A percentile compares a stretch with the other conserved stretches of the same genome.
These are phyloP conservation scores for Knipowitschia caucasica DNA, from an alignment of 2,797 vertebrate species.

Conservation along the genomic window DNA sequence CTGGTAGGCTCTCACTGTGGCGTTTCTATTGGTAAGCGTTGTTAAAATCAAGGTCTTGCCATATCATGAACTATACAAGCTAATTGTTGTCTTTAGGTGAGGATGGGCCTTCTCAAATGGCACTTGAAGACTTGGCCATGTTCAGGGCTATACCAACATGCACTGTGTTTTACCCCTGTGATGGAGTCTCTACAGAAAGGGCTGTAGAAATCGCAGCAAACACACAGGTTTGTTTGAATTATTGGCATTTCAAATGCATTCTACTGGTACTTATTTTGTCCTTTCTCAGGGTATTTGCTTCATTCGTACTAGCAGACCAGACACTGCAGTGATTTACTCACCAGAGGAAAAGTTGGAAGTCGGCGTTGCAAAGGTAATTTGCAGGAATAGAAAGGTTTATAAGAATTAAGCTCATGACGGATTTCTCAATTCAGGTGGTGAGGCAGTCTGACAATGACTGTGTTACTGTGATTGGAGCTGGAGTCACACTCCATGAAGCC, in stretches of 20 bases:
- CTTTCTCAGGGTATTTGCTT: conserved; percentile 83
- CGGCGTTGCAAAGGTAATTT: conserved; percentile 81
- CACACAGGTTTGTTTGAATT: conserved; percentile 73
- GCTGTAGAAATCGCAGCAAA: conserved; percentile 83
- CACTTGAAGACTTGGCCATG: conserved; percentile 88
- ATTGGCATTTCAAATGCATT: neutral
- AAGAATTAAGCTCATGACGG: too few relatives aligned
- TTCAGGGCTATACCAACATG: conserved; percentile 85
- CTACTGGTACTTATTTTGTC: neutral
- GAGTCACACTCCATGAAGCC: conserved; percentile 85
- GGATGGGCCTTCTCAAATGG: conserved; percentile 88
- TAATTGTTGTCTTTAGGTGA: conserved; percentile 68
- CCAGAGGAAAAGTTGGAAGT: conserved; percentile 81
- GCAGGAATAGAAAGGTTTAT: neutral
- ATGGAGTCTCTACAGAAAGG: conserved; percentile 81
- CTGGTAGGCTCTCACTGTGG: conserved; percentile 89
- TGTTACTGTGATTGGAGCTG: conserved; percentile 84
- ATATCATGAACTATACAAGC: neutral
- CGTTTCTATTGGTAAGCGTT: conserved; percentile 80
- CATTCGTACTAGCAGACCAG: conserved; percentile 84
- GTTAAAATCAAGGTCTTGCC: neutral
- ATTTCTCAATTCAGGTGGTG: conserved; percentile 73
- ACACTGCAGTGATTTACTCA: conserved; percentile 76
- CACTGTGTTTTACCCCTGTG: conserved; percentile 88
- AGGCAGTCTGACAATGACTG: conserved; percentile 74